Base-by-base conservation (phyloP, 2,113 vertebrate species). In the Oophaga pumilio region DNA sequence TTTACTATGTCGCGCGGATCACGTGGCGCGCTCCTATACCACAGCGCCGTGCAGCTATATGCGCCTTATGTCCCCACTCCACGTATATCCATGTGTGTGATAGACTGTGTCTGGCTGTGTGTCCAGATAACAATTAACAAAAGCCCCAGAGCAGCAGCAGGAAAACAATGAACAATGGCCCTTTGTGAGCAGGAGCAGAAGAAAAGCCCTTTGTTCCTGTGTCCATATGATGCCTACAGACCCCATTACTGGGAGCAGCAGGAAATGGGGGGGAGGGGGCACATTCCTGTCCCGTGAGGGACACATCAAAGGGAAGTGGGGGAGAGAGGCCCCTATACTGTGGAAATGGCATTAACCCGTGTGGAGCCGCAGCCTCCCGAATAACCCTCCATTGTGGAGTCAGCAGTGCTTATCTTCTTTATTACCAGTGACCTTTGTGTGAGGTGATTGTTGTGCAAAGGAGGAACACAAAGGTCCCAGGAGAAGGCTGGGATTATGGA, bases 141-240 rank as follows among this genome's bases (percentile, higher is more conserved):
- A 83, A 74, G 49, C 69, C 79, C 43, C 57, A 50, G 71, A 74
- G 69, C 71, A 73, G 68, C 28, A 2, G 28, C 56, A 77, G 86
- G 86, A 76, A 83, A 76, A 88, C 79, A 88, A 88, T 88, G 79
- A 88, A 88, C 86, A 88, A 88, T 88, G 59, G 80, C 57, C 83
- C 79, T 76, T 26, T 66, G 66, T 57, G 69, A 56, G 86, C 69
- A 66, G 79, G 68, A 49, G 59, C 80, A 14, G 69, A 83, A 88
- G 15, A 88, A 88, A 88, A 53, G 79, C 24, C 86, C 86, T 87
- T 82, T 87, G 85, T 87, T 80, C 68, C 86, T 68, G 15, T 83
- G 86, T 82, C 71, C 79, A 76, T 76, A 76, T 82, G 77, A 87
- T 82, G 85, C 77, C 69, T 20, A 26, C 66, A 87, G 79, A 87